Base-by-base conservation (phyloP, 2,113 vertebrate species). In the Pollachius pollachius region DNA sequence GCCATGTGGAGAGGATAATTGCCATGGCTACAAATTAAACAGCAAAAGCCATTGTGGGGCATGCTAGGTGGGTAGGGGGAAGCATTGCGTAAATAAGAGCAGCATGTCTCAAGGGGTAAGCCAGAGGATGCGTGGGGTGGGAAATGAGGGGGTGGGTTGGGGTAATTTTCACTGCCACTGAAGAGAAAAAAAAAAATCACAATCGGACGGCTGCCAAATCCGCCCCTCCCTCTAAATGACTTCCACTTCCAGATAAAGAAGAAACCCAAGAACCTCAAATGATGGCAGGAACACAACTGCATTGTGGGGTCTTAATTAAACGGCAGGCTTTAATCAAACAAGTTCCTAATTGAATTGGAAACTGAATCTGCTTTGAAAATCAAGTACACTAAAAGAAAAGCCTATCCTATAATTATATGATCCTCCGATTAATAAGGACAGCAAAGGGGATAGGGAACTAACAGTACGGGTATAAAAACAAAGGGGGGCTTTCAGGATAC, bases 221-320 rank as follows among this genome's bases (percentile, higher is more conserved):
- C 75, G 84, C 85, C 79, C 85, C 87, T 86, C 87, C 86, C 87
- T 86, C 67, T 75, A 87, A 90, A 90, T 86, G 69, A 89, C 87
- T 85, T 87, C 87, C 86, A 83, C 77, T 68, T 78, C 69, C 73
- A 82, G 84, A 88, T 84, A 85, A 88, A 78, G 72, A 87, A 78
- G 71, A 77, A 84, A 60, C 64, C 73, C 68, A 64, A 62, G 81
- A 80, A 73, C 58, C 61, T 34, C 69, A 76, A 85, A 81, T 78
- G 74, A 74, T 62, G 81, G 59, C 64, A 57, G 61, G 75, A 23
- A 71, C 52, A 71, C 52, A 48, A 48, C 68, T 30, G n/a, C 62
- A 64, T 30, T 16, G 59, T 65, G 68, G 78, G 76, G 62, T 19
- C 59, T 63, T 48, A 62, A 52, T 57, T 80, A 59, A 67, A 68